phyloP scores from a whole-genome alignment of 2,888 invertebrate genomes.

The Pristionchus arcanus region DNA sequence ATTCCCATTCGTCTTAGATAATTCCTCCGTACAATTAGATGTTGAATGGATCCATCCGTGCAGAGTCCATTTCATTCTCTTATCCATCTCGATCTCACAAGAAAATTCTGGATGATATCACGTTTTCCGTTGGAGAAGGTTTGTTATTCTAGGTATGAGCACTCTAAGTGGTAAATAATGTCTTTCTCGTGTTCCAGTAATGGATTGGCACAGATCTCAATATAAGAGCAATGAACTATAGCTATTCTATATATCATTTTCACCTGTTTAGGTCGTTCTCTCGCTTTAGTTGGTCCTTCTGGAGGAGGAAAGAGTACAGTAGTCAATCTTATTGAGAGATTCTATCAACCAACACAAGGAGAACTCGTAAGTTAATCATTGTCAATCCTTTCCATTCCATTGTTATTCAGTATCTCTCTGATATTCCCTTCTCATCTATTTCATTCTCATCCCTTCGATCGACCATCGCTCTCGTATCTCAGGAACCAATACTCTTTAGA shows the following conservation, averaged over 20 bases:
- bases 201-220: not conserved
- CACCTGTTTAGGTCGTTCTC: slow-evolving; percentile 79
- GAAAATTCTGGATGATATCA: not conserved
- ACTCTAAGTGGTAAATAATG: not conserved
- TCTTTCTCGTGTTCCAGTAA: not conserved
- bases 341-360: slow-evolving; percentile 87
- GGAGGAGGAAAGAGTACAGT: slow-evolving; percentile 93
- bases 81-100: not conserved
- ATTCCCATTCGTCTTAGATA: not conserved
- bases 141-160: not conserved
- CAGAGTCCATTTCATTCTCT: not conserved
- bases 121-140: not conserved
- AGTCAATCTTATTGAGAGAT: slow-evolving; percentile 88
- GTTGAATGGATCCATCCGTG: not conserved
- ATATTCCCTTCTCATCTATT: slow-evolving; percentile 84
- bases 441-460: slow-evolving; percentile 86
- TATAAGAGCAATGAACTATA: not conserved
- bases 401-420: slow-evolving; percentile 70
- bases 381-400: not conserved
- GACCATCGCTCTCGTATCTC: slow-evolving; percentile 91
- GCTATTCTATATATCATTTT: not conserved
- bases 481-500: slow-evolving; percentile 91
- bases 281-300: slow-evolving; percentile 84
- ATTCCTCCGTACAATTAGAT: not conserved
- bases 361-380: slow-evolving; percentile 82